A percentile compares a stretch with the other conserved stretches of the same genome.
These are phyloP conservation scores for Hoplodrina ambigua DNA, from an alignment of 2,888 invertebrate species.

Conservation along the genomic window DNA sequence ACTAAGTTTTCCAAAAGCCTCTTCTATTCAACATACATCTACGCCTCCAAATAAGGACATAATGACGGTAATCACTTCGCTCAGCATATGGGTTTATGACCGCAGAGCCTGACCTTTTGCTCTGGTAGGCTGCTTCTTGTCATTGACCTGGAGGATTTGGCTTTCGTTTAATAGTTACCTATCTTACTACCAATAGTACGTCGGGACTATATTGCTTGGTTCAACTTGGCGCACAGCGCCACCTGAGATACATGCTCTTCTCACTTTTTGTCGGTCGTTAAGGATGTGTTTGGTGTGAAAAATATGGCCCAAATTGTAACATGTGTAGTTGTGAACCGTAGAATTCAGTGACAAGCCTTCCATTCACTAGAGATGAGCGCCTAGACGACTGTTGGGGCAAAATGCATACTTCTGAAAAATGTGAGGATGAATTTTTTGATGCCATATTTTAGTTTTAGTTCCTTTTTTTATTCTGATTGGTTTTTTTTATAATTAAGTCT, in stretches of 20 bases:
- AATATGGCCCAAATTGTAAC: too few species aligned
- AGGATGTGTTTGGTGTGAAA: too few species aligned
- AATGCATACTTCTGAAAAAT: background rate
- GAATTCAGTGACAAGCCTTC: too few species aligned
- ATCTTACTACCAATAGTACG: background rate
- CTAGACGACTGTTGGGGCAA: too few species aligned
- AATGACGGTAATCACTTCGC: conserved; percentile 47
- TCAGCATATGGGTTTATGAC: conserved; percentile 46
- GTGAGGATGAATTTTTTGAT: too few species aligned
- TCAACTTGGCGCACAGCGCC: background rate
- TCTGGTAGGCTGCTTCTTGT: conserved; percentile 39
- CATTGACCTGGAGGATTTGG: conserved; percentile 42
- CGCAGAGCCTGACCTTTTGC: conserved; percentile 42
- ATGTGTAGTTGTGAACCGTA: background rate
- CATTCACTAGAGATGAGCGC: too few species aligned
- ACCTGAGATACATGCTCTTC: background rate
- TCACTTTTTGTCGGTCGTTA: background rate
- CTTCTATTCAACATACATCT: conserved; percentile 36
- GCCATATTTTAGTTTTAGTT: too few species aligned
- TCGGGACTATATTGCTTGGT: conserved; percentile 3
- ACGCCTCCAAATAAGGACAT: conserved; percentile 41
- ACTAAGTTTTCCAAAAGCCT: conserved; percentile 11
- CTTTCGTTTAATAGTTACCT: conserved; percentile 16
- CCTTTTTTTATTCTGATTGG: too few species aligned
- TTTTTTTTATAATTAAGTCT: too few species aligned